Conservation (phyloP, 1,140 invertebrate species). For the Copidosoma floridanum region DNA sequence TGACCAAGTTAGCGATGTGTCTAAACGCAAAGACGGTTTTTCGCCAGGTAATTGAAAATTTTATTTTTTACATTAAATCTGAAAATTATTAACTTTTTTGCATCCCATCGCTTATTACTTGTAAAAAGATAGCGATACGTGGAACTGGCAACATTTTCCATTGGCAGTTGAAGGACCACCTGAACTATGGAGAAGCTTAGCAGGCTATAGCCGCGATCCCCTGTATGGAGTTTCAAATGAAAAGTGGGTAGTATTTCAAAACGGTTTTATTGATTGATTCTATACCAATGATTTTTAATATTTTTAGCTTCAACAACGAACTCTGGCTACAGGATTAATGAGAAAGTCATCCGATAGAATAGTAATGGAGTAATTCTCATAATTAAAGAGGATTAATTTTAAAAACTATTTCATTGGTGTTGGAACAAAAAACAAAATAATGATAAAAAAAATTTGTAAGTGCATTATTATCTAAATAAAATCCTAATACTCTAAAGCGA, state of each 20-base stretch:
- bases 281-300: neutral
- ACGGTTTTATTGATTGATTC: neutral
- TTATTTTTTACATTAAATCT: neutral
- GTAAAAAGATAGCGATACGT: conserved; percentile 21
- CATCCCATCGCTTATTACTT: neutral
- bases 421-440: too few relatives aligned
- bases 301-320: conserved; percentile 40
- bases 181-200: conserved; percentile 45
- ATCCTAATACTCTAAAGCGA: too few relatives aligned
- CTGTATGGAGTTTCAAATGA: conserved; percentile 31
- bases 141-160: conserved; percentile 45
- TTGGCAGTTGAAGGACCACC: conserved; percentile 46
- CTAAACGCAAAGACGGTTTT: conserved; percentile 36
- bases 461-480: too few relatives aligned
- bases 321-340: conserved; percentile 41
- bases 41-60: conserved; percentile 21
- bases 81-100: neutral
- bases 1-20: conserved; percentile 17
- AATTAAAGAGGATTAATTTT: too few relatives aligned
- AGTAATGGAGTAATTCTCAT: too few relatives aligned
- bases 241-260: conserved; percentile 24
- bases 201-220: conserved; percentile 39
- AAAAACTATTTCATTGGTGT: too few relatives aligned
- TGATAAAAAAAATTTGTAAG: too few relatives aligned
- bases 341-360: too few relatives aligned